These are phyloP conservation scores for Pungitius pungitius DNA, from an alignment of 2,113 vertebrate genomes.

Conservation along the genomic window DNA sequence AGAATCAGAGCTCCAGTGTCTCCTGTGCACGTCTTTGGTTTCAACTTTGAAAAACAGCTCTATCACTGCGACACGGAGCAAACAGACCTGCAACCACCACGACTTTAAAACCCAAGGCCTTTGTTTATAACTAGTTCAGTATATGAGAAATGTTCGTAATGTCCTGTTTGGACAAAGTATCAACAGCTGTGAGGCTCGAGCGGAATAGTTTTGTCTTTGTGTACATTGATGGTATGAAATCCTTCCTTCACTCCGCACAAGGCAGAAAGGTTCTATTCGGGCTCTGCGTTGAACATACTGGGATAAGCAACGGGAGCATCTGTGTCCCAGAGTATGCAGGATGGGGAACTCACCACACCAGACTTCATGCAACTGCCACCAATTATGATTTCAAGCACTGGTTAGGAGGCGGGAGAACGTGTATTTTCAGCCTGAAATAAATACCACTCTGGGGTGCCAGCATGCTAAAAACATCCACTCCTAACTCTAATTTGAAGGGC, in stretches of 20 bases:
- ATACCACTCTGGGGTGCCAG: constrained; percentile 72
- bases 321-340: constrained; percentile 1
- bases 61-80: not conserved
- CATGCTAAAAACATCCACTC: constrained; percentile 77
- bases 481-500: constrained; percentile 78
- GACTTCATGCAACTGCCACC: constrained; percentile 50
- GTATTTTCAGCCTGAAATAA: constrained; percentile 78
- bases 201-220: not conserved
- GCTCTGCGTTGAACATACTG: constrained; percentile 19
- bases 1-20: not conserved
- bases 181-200: not conserved
- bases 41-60: not conserved
- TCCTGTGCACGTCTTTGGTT: not conserved
- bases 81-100: not conserved
- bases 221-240: not conserved
- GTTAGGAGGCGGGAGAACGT: constrained; percentile 46
- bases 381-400: constrained; percentile 45
- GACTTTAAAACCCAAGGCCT: constrained; percentile 1
- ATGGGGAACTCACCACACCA: constrained; percentile 39
- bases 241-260: not conserved
- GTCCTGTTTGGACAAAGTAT: constrained; percentile 1
- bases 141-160: not conserved
- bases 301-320: constrained; percentile 13
- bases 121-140: constrained; percentile 3
- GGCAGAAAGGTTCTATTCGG: not conserved